Evolutionary conservation across 2,888 invertebrate genomes (phyloP).

Genomic region (Drosophila setosimentum): DNA sequence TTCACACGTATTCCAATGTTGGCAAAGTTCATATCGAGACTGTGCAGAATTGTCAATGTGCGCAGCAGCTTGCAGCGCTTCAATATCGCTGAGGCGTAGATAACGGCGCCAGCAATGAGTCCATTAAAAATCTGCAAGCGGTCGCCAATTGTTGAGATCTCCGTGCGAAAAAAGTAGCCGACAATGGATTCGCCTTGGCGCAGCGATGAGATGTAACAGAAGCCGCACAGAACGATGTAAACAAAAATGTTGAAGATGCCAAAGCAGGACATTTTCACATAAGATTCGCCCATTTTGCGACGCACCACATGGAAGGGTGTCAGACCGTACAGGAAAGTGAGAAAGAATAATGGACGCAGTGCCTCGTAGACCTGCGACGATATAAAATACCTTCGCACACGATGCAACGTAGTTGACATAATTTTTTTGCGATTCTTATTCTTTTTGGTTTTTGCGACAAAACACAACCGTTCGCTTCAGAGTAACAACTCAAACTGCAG

Average conservation of each 20-base stretch:
- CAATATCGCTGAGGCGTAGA: conserved; percentile 79
- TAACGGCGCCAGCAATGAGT: conserved; percentile 79
- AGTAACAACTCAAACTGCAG: conserved; percentile 61
- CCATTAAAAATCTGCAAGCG: conserved; percentile 82
- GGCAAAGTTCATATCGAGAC: conserved; percentile 79
- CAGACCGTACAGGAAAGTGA: conserved; percentile 82
- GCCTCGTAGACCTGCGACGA: conserved; percentile 83
- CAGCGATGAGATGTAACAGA: conserved; percentile 72
- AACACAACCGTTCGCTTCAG: conserved; percentile 39
- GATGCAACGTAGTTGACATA: conserved; percentile 58
- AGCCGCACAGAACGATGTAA: conserved; percentile 68
- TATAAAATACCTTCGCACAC: conserved; percentile 80
- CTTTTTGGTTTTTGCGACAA: not conserved
- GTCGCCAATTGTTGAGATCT: conserved; percentile 82
- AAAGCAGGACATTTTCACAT: conserved; percentile 71
- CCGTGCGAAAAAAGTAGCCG: conserved; percentile 83
- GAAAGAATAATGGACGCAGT: conserved; percentile 78
- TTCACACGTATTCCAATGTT: conserved; percentile 82
- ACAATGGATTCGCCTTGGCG: conserved; percentile 81
- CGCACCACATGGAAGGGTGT: conserved; percentile 82
- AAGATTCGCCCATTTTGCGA: conserved; percentile 73
- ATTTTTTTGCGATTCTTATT: not conserved
- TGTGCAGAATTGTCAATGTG: conserved; percentile 74
- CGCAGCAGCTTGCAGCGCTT: conserved; percentile 77
- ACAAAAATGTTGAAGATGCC: conserved; percentile 72